phyloP scores from a whole-genome alignment of 2,888 invertebrate species.

The Bembecia ichneumoniformis region DNA sequence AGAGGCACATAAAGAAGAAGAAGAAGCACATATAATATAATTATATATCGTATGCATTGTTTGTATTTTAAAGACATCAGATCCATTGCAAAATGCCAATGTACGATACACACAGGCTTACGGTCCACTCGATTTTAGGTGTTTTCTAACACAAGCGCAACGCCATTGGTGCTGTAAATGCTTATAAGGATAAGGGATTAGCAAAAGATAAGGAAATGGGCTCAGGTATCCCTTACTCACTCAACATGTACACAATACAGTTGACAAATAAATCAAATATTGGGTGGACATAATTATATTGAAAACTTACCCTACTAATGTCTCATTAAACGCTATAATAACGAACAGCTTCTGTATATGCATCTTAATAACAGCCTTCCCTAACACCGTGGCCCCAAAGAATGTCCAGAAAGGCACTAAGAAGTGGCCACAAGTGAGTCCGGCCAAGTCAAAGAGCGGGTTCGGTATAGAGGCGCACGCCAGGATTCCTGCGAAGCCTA shows the following conservation, averaged over 20 bases:
- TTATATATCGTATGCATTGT: too few species aligned
- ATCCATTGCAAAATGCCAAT: too few species aligned
- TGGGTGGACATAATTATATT: not conserved
- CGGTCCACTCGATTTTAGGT: too few species aligned
- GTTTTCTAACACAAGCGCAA: too few species aligned
- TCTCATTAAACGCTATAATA: constrained; percentile 96
- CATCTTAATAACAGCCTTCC: constrained; percentile 98
- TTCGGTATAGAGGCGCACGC: constrained; percentile 99
- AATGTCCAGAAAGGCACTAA: constrained; percentile 99
- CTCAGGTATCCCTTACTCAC: too few species aligned
- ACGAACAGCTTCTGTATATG: constrained; percentile 98
- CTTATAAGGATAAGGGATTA: too few species aligned
- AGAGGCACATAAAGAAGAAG: too few species aligned
- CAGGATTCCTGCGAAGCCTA: constrained; percentile 96
- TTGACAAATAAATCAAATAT: not conserved
- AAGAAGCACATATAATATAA: too few species aligned
- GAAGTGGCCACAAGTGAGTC: constrained; percentile 98
- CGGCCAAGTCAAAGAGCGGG: constrained; percentile 98
- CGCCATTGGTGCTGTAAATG: too few species aligned
- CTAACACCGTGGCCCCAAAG: constrained; percentile 98
- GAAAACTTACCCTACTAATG: constrained; percentile 83
- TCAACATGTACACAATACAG: not conserved
- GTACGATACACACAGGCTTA: too few species aligned
- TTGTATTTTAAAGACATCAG: too few species aligned
- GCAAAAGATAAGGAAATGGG: too few species aligned